Evolutionary conservation across 1,140 invertebrate genomes (phyloP).

Genomic region (Coptotermes formosanus): DNA sequence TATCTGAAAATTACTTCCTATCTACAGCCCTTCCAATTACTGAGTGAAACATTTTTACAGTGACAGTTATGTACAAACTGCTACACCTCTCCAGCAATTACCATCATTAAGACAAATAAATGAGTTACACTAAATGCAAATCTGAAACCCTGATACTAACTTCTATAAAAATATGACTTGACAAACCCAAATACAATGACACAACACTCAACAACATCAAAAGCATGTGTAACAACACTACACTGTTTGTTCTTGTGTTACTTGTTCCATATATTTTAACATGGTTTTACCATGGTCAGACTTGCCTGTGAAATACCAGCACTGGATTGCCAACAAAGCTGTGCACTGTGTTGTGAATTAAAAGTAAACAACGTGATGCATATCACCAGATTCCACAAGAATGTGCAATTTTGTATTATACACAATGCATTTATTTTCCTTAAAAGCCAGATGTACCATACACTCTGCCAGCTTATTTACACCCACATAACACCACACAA

Average conservation of each 20-base stretch:
- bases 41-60: not conserved
- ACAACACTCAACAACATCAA: slow-evolving; percentile 12
- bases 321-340: not conserved
- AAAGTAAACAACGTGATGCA: not conserved
- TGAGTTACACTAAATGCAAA: not conserved
- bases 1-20: not conserved
- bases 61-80: not conserved
- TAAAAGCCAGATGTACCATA: too few relatives aligned
- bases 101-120: not conserved
- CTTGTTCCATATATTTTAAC: not conserved
- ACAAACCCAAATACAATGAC: not conserved
- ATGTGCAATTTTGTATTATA: not conserved
- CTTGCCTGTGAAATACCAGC: not conserved
- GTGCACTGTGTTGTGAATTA: not conserved
- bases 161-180: not conserved
- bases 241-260: not conserved
- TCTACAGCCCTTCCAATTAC: not conserved
- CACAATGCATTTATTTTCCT: too few relatives aligned
- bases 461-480: too few relatives aligned
- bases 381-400: slow-evolving; percentile 11
- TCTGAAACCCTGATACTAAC: not conserved
- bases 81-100: not conserved
- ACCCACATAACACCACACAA: too few relatives aligned
- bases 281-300: not conserved
- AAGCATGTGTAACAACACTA: slow-evolving; percentile 10